These are phyloP conservation scores for Leptocoma aspasia DNA, from an alignment of 2,113 vertebrate genomes.

Conservation along the genomic window DNA sequence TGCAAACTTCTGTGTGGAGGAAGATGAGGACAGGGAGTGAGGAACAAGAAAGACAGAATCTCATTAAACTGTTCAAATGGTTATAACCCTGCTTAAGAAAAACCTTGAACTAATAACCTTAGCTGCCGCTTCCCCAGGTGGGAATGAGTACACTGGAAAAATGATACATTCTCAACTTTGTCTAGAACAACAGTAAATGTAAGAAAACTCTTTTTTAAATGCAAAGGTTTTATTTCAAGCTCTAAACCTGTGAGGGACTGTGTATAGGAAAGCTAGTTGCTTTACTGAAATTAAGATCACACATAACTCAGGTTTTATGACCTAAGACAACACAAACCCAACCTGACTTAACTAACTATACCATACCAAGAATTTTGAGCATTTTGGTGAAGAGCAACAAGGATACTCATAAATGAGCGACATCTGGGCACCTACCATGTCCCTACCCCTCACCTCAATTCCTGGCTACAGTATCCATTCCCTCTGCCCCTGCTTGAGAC, in stretches of 20 bases:
- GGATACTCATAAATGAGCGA: neutral
- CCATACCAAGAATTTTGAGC: neutral
- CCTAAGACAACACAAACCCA: neutral
- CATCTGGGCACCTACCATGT: neutral
- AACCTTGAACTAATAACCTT: neutral
- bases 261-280: neutral
- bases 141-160: neutral
- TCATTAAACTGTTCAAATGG: neutral
- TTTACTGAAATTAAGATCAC: neutral
- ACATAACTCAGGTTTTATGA: neutral
- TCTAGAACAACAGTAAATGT: neutral
- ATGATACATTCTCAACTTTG: neutral
- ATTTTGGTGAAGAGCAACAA: neutral
- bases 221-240: neutral
- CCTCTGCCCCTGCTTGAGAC: neutral
- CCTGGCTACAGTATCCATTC: neutral
- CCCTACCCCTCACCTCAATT: neutral
- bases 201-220: neutral
- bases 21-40: neutral
- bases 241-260: neutral
- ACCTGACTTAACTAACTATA: neutral
- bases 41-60: neutral
- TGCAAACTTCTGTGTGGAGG: neutral
- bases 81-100: neutral
- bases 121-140: neutral